phyloP scores from a whole-genome alignment of 2,797 vertebrate genomes.

The Gallirallus australis region DNA sequence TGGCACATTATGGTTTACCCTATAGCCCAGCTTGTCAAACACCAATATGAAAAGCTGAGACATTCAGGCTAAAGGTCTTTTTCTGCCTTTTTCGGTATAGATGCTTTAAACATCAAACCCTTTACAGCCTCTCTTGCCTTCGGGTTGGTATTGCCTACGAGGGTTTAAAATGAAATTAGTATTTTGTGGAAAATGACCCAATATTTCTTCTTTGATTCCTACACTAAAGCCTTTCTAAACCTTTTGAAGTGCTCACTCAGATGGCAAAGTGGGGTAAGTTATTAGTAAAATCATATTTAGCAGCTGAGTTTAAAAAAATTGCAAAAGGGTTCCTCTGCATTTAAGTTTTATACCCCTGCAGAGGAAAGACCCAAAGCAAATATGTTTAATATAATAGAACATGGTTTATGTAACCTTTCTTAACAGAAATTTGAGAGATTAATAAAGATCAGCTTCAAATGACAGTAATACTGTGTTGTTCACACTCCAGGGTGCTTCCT shows the following conservation, averaged over 20 bases:
- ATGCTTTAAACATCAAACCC: not conserved
- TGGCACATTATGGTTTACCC: conserved; percentile 49
- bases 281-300: conserved; percentile 4
- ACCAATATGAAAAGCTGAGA: conserved; percentile 14
- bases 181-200: not conserved
- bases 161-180: not conserved
- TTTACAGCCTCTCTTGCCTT: not conserved
- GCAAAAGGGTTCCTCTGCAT: not conserved
- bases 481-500: conserved; percentile 14
- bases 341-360: not conserved
- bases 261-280: not conserved
- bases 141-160: not conserved
- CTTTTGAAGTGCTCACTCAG: not conserved
- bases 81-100: not conserved
- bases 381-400: not conserved
- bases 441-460: conserved; percentile 19
- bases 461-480: not conserved
- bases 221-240: not conserved
- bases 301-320: not conserved
- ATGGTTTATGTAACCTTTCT: conserved; percentile 2
- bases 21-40: conserved; percentile 54
- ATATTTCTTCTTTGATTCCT: conserved; percentile 35
- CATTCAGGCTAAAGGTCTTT: conserved; percentile 22
- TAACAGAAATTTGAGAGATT: conserved; percentile 6
- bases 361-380: conserved; percentile 6